Evolutionary conservation across 2,888 invertebrate species (phyloP), one percentile per base, ranked within the genome.

Genomic region (Criorhina ranunculi): DNA sequence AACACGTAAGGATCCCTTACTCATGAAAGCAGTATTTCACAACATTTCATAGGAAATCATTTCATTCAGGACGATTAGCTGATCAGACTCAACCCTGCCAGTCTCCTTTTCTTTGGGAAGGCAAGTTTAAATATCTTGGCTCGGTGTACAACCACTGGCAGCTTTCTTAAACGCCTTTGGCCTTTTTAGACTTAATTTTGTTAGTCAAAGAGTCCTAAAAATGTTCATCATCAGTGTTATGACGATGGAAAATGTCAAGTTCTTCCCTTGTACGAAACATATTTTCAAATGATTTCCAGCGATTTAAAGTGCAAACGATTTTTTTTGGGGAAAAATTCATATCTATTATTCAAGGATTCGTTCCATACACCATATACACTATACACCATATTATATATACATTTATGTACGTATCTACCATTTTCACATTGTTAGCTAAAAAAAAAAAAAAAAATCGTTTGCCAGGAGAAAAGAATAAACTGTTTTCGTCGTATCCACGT

Each of bases 221-320:
- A 31, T 53, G 31, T 53, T 53, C 15, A 4, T 7, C 31, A 53
- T 53, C 31, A 53, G 15, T 24, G 53, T 53, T 15, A 53, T 31
- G 12, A 24, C 24, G 53, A 5, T 17, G 8, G 35, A 35, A 46
- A 62, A 15, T 29, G 40, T 8, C 24, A n/a, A 15, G 2, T 6
- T 12, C 11, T 5, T 29, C 17, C n/a, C 11, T 15, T 9, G 0
- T 15, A 31, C 7, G 12, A 8, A 4, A 7, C 8, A 7, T 8
- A 2, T 7, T 24, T 59, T 59, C 1, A 19, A 59, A 40, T 31
- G 62, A 33, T 40, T 55, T 33, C 19, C n/a, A 33, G 8, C 44
- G 44, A 35, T 57, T 46, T 57, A 24, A 35, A 46, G 44, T 44
- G 11, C 31, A 57, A 55, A 44, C 55, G 33, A 69, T 19, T 44